These are phyloP conservation scores for Metaphire vulgaris DNA, from an alignment of 1,140 invertebrate genomes.

Conservation along the genomic window DNA sequence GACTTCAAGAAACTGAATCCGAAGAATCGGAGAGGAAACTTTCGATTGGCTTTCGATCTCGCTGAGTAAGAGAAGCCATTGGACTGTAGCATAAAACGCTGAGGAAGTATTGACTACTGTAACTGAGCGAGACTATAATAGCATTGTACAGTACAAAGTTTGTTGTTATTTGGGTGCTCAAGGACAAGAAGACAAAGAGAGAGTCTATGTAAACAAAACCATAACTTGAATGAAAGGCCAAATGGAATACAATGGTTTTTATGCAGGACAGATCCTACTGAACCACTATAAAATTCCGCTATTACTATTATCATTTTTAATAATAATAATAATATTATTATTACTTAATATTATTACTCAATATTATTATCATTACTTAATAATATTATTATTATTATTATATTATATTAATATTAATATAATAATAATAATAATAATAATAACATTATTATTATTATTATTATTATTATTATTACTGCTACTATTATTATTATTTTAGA, in stretches of 20 bases:
- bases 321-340: neutral
- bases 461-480: neutral
- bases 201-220: no score
- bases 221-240: no score
- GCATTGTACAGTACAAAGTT: no score
- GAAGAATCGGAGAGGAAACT: constrained; percentile 27
- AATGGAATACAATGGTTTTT: no score
- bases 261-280: no score
- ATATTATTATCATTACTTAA: neutral
- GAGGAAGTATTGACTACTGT: no score
- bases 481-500: neutral
- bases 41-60: constrained; percentile 27
- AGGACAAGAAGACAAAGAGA: no score
- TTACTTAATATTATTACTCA: neutral
- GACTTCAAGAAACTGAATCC: constrained; percentile 28
- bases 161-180: no score
- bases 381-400: neutral
- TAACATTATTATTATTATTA: neutral
- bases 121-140: no score
- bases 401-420: neutral
- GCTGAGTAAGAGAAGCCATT: constrained; percentile 26
- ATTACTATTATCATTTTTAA: neutral
- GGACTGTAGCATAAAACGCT: no score
- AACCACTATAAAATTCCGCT: no score
- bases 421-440: no score